A percentile compares a stretch with the other conserved stretches of the same genome.
phyloP scores from a whole-genome alignment of 2,797 vertebrate species.

The Squalus acanthias region DNA sequence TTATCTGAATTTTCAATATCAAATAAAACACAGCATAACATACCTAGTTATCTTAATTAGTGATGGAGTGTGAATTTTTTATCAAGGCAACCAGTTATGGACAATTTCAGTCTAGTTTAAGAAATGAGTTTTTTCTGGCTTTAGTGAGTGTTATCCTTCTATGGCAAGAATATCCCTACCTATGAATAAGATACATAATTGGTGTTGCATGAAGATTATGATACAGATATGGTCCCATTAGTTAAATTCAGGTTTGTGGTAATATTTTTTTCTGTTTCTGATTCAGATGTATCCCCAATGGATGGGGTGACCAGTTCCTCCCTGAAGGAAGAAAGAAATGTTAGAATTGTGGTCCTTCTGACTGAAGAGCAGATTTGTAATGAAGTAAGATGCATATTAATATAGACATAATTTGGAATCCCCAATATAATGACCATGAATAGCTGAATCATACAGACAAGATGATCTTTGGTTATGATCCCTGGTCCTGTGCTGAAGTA shows the following conservation, averaged over 20 bases:
- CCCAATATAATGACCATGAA: background rate
- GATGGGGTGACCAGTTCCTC: constrained; percentile 63
- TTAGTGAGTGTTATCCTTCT: background rate
- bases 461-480: background rate
- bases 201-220: background rate
- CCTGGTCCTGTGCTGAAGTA: background rate
- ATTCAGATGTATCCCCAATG: constrained; percentile 69
- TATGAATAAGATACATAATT: background rate
- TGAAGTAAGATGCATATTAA: constrained; percentile 66
- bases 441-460: background rate
- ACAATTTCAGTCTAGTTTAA: background rate
- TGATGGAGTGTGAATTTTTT: background rate
- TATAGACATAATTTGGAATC: background rate
- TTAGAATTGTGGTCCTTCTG: constrained; percentile 71
- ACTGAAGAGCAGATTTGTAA: constrained; percentile 79
- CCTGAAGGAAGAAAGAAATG: constrained; percentile 65
- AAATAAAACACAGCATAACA: background rate
- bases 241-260: background rate
- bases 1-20: background rate
- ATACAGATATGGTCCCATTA: background rate
- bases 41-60: background rate
- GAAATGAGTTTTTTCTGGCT: background rate
- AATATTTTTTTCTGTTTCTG: background rate
- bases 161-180: no score
- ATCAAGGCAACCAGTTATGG: background rate